Evolutionary conservation across 2,888 invertebrate species (phyloP).

Genomic region (Drosophila multiciliata): DNA sequence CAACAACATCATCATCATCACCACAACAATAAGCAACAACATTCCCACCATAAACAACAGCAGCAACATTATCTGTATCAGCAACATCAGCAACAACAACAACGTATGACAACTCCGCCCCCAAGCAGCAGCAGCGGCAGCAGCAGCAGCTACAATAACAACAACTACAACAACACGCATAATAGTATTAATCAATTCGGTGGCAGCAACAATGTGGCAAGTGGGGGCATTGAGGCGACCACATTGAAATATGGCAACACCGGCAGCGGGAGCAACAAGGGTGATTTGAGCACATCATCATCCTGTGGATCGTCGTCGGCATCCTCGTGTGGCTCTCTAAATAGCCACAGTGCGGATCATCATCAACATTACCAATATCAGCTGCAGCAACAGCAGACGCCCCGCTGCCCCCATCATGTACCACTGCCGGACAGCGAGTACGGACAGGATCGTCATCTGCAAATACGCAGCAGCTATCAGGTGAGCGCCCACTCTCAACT

Average conservation of each 20-base stretch:
- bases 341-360: conserved; percentile 82
- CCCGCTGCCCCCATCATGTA: conserved; percentile 87
- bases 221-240: conserved; percentile 77
- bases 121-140: conserved; percentile 31
- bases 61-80: conserved; percentile 60
- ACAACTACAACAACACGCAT: conserved; percentile 65
- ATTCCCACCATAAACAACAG: conserved; percentile 71
- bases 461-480: conserved; percentile 88
- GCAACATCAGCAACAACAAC: conserved; percentile 62
- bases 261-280: conserved; percentile 62
- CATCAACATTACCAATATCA: conserved; percentile 83
- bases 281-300: conserved; percentile 49
- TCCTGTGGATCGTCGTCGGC: conserved; percentile 40
- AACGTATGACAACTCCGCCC: conserved; percentile 53
- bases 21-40: conserved; percentile 74
- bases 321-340: conserved; percentile 70
- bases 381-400: conserved; percentile 81
- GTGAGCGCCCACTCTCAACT: conserved; percentile 73
- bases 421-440: conserved; percentile 89
- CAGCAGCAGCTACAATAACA: conserved; percentile 37
- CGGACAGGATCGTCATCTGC: conserved; percentile 87
- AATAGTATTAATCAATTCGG: conserved; percentile 66
- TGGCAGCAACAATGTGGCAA: conserved; percentile 68
- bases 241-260: conserved; percentile 78
- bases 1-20: conserved; percentile 66